These are phyloP conservation scores for Petaurus breviceps DNA, from an alignment of 2,113 vertebrate species.

Conservation along the genomic window DNA sequence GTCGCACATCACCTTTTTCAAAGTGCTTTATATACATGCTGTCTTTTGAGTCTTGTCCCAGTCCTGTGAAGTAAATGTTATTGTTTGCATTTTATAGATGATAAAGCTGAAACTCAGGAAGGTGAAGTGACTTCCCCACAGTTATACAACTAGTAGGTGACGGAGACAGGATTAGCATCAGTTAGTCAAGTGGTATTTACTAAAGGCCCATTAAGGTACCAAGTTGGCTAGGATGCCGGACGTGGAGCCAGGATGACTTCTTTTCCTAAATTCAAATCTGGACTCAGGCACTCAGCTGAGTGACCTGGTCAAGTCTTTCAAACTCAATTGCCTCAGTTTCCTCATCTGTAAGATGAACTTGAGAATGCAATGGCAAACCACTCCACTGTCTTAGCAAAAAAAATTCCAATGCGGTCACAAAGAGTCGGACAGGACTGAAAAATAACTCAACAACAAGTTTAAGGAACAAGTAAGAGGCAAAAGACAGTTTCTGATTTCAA, in stretches of 20 bases:
- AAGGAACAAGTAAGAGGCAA: neutral
- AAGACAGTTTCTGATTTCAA: neutral
- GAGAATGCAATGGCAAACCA: too few species aligned
- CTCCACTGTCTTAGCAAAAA: too few species aligned
- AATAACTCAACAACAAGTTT: too few species aligned
- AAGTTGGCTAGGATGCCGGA: too few species aligned
- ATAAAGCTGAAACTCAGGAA: neutral
- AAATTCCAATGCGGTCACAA: too few species aligned
- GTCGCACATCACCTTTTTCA: neutral
- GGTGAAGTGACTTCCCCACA: neutral
- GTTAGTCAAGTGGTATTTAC: neutral
- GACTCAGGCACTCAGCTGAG: too few species aligned
- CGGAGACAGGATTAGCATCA: neutral
- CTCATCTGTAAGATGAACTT: too few species aligned
- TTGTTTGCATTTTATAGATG: neutral
- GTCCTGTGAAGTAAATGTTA: neutral
- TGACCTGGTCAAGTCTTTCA: too few species aligned
- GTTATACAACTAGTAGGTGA: neutral
- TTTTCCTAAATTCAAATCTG: too few species aligned
- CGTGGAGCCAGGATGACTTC: too few species aligned
- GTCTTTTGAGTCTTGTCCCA: neutral
- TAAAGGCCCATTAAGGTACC: neutral
- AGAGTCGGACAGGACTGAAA: too few species aligned
- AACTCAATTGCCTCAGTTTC: too few species aligned
- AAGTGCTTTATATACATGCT: neutral